Base-by-base conservation (phyloP, 2,888 invertebrate genomes). In the Calameuta filiformis region DNA sequence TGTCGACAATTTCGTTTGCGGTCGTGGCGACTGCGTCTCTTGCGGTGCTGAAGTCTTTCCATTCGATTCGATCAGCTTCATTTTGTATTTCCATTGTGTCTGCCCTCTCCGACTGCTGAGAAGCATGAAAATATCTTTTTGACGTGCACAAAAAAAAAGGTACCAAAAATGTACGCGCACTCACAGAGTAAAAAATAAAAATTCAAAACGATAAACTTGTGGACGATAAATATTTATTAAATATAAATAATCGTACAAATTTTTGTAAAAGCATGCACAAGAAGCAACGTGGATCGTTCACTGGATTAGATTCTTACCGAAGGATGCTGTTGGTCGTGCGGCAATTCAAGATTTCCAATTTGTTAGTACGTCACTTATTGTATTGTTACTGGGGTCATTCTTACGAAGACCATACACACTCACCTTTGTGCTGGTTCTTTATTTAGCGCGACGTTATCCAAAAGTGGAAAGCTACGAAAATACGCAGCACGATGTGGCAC, bases 391-490 rank as follows among this genome's bases (percentile, higher is more conserved):
- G 4, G 23, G 56, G 56, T 23, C 23, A 56, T 23, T 23, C 56
- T 56, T 23, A 56, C 0, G 56, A 15, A 71, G 33, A n/a, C 71
- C 12, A 33, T 71, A 77, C 79, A 77, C 79, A 81, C 80, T 91
- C 92, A 95, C 95, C 94, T 94, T 88, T 93, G 93, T 78, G 94
- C 93, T 69, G 95, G 95, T 86, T 95, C 95, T 91, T 95, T 95
- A 90, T 96, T 96, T 80, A 97, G 93, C 79, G 95, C 93, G 68
- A 94, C 94, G 81, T 93, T 94, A 91, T 98, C 97, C 82, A 99
- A 93, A 71, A 96, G 92, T 75, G 98, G 98, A 93, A 99, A 97
- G 89, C 94, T 96, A 91, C 96, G 93, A 93, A 95, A 94, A 92
- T 95, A 95, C 35, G 95, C 94, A 81, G 95, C 94, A 87, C 95